These are phyloP conservation scores for Abrostola triplasia DNA, from an alignment of 2,888 invertebrate genomes.

Conservation along the genomic window DNA sequence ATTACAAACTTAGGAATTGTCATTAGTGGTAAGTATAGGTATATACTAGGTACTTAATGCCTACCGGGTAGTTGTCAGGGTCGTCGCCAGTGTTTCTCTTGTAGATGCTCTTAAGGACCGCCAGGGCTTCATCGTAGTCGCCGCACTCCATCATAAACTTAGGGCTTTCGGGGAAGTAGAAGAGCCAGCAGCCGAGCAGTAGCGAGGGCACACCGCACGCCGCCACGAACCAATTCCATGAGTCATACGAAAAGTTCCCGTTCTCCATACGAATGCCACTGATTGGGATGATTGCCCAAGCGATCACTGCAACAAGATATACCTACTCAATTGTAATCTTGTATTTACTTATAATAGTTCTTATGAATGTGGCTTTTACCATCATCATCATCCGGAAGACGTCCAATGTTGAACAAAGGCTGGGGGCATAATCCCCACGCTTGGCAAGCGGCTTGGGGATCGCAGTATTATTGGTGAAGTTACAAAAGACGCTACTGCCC, in stretches of 20 bases:
- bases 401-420: too few species aligned
- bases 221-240: constrained; percentile 94
- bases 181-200: constrained; percentile 91
- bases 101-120: constrained; percentile 91
- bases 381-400: too few species aligned
- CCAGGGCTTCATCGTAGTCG: constrained; percentile 92
- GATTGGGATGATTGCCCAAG: constrained; percentile 93
- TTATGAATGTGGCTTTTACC: too few species aligned
- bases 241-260: constrained; percentile 90
- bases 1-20: too few species aligned
- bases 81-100: constrained; percentile 91
- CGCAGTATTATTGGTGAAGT: too few species aligned
- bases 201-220: constrained; percentile 92
- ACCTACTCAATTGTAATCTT: not conserved
- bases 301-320: constrained; percentile 88
- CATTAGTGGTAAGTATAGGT: too few species aligned
- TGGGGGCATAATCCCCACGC: too few species aligned
- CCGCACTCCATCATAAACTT: constrained; percentile 94
- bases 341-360: too few species aligned
- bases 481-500: too few species aligned
- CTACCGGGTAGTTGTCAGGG: constrained; percentile 91
- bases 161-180: constrained; percentile 94
- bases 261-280: constrained; percentile 88
- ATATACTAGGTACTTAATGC: too few species aligned
- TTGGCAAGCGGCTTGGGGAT: too few species aligned